These are phyloP conservation scores for Larimichthys crocea DNA, from an alignment of 2,113 vertebrate species.

Conservation along the genomic window DNA sequence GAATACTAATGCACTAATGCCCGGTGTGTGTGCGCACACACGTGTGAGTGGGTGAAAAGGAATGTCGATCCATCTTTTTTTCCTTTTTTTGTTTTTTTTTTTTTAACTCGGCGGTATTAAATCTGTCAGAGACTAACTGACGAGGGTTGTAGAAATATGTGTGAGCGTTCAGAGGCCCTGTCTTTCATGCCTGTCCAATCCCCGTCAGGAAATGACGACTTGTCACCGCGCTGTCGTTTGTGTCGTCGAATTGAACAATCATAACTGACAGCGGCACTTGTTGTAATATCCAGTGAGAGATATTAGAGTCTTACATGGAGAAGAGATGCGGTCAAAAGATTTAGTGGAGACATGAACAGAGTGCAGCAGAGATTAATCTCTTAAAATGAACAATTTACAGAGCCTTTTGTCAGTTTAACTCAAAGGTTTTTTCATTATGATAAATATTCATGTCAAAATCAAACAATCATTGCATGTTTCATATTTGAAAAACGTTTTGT, in stretches of 20 bases:
- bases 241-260: constrained; percentile 28
- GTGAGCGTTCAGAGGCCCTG: constrained; percentile 12
- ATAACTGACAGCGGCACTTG: constrained; percentile 39
- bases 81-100: not conserved
- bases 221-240: constrained; percentile 44
- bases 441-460: not conserved
- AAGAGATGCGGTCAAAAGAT: constrained; percentile 26
- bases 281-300: not conserved
- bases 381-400: not conserved
- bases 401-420: not conserved
- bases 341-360: not conserved
- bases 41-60: constrained; percentile 67
- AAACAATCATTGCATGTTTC: not conserved
- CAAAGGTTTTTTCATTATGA: not conserved
- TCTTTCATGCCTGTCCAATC: constrained; percentile 60
- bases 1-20: constrained; percentile 53
- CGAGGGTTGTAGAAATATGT: constrained; percentile 51
- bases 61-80: constrained; percentile 52
- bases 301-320: not conserved
- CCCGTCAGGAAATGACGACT: constrained; percentile 51
- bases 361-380: not conserved
- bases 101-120: constrained; percentile 52
- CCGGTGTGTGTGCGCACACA: constrained; percentile 25
- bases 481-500: not conserved
- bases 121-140: constrained; percentile 52